phyloP scores from a whole-genome alignment of 2,888 invertebrate genomes.

The Cephus rjabovi region DNA sequence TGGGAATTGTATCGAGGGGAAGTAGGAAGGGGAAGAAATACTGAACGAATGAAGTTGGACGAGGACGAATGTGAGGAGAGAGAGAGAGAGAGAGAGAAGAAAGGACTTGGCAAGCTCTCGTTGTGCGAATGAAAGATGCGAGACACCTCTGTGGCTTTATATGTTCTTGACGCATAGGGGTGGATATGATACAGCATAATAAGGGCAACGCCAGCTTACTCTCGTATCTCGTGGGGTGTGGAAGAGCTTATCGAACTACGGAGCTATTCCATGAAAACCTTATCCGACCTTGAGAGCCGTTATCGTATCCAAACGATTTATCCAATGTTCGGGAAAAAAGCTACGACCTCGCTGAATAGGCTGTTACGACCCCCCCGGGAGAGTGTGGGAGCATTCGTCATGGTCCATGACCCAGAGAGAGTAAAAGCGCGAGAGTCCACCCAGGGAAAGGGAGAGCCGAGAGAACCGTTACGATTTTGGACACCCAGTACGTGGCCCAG shows the following conservation, averaged over 20 bases:
- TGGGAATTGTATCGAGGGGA: too few species aligned
- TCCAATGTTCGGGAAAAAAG: not conserved
- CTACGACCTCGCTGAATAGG: not conserved
- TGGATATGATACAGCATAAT: too few species aligned
- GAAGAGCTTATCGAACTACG: not conserved
- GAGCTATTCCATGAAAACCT: not conserved
- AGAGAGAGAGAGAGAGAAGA: too few species aligned
- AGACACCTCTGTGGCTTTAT: too few species aligned
- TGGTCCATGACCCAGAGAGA: not conserved
- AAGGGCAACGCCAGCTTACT: too few species aligned
- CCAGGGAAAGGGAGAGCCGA: not conserved
- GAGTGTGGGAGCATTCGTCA: not conserved
- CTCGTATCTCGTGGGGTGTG: not conserved
- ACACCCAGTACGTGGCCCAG: slow-evolving; percentile 16
- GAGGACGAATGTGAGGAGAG: too few species aligned
- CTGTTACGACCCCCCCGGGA: not conserved
- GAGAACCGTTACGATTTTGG: not conserved
- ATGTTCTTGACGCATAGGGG: too few species aligned
- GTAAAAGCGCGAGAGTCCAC: slow-evolving; percentile 3
- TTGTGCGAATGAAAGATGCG: too few species aligned
- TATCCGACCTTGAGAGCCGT: not conserved
- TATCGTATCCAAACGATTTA: not conserved
- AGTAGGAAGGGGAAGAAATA: too few species aligned
- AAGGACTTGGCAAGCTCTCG: too few species aligned
- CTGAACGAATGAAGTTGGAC: too few species aligned